These are phyloP conservation scores for Poeciliopsis turrubarensis DNA, from an alignment of 2,113 vertebrate genomes.

Conservation along the genomic window DNA sequence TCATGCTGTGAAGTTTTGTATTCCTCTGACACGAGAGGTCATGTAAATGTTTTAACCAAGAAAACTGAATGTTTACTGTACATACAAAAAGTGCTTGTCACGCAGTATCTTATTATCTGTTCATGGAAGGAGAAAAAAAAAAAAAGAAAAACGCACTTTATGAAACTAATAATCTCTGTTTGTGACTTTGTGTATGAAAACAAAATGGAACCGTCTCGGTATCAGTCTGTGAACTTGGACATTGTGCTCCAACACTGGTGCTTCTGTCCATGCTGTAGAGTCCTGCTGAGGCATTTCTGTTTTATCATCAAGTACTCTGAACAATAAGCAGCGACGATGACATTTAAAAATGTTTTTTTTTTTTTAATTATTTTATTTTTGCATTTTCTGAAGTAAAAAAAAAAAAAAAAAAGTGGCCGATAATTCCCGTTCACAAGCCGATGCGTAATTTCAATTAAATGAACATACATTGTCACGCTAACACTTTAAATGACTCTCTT, in stretches of 20 bases:
- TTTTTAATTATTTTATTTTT: neutral
- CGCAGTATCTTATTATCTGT: conserved; percentile 52
- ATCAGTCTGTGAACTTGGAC: conserved; percentile 21
- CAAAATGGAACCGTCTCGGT: conserved; percentile 24
- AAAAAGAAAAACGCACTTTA: conserved; percentile 41
- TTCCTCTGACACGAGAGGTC: conserved; percentile 47
- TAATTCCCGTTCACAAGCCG: neutral
- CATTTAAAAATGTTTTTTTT: neutral
- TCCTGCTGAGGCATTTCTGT: conserved; percentile 32
- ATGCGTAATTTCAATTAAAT: neutral
- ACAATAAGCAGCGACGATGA: neutral
- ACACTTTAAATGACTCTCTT: no score
- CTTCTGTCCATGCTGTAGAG: conserved; percentile 17
- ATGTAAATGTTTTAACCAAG: conserved; percentile 36
- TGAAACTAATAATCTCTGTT: conserved; percentile 41
- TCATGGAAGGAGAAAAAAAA: conserved; percentile 7
- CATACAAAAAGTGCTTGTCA: conserved; percentile 56
- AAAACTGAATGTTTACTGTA: conserved; percentile 64
- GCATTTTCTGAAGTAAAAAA: neutral
- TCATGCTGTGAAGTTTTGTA: conserved; percentile 61
- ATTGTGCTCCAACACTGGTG: conserved; percentile 9
- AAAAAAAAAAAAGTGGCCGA: neutral
- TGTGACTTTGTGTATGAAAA: conserved; percentile 42
- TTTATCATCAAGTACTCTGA: conserved; percentile 1
- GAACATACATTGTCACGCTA: neutral